Evolutionary conservation across 2,113 vertebrate species (phyloP).

Genomic region (Sphyrna mokarran): DNA sequence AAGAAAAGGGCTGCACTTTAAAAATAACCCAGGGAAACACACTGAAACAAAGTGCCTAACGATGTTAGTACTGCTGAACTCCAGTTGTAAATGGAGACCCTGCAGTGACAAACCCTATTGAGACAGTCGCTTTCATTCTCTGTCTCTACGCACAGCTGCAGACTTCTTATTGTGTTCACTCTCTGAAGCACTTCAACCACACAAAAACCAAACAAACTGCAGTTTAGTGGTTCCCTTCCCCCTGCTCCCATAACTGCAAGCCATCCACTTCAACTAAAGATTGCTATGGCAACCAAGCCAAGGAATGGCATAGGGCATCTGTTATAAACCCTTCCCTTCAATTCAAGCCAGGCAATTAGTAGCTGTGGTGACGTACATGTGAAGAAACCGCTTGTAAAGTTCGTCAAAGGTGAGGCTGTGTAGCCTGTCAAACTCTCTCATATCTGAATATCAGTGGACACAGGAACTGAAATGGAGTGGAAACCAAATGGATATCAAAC

Average conservation of each 20-base stretch:
- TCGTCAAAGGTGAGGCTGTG: background rate
- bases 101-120: background rate
- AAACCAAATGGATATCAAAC: background rate
- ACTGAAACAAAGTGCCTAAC: background rate
- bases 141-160: background rate
- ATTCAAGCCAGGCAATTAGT: constrained; percentile 2
- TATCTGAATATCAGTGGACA: background rate
- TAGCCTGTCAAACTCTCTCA: too few species aligned
- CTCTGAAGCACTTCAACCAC: background rate
- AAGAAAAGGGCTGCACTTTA: background rate
- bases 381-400: background rate
- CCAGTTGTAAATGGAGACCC: background rate
- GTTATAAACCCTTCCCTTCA: constrained; percentile 13
- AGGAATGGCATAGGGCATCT: constrained; percentile 9
- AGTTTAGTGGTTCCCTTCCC: background rate
- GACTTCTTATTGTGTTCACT: background rate
- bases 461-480: background rate
- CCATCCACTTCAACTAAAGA: background rate
- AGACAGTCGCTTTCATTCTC: background rate
- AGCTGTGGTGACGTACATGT: background rate
- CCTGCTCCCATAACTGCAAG: background rate
- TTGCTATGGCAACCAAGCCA: constrained; percentile 4
- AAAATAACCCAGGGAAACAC: background rate
- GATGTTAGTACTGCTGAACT: background rate
- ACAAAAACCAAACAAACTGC: background rate